phyloP scores from a whole-genome alignment of 2,113 vertebrate genomes.

The Mystacornis crossleyi region DNA sequence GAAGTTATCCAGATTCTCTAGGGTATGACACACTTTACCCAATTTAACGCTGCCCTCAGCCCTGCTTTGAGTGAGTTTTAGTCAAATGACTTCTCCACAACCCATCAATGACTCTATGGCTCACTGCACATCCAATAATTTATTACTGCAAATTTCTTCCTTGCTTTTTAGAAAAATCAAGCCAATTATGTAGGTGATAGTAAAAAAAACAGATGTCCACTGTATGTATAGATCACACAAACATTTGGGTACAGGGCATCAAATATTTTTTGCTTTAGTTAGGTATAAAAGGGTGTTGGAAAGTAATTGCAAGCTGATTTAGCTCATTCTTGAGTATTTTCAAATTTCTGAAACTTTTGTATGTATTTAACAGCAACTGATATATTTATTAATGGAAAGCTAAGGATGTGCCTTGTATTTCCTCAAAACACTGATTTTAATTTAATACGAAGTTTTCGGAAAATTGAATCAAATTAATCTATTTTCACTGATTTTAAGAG shows the following conservation, averaged over 20 bases:
- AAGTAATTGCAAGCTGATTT: not conserved
- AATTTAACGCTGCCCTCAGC: not conserved
- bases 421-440: not conserved
- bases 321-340: not conserved
- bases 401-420: not conserved
- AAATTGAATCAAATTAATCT: not conserved
- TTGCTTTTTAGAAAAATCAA: not conserved
- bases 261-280: not conserved
- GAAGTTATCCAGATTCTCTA: not conserved
- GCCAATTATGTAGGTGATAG: not conserved
- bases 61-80: not conserved
- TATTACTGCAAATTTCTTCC: not conserved
- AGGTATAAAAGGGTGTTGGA: not conserved
- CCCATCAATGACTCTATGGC: not conserved
- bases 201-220: not conserved
- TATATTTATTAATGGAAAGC: not conserved
- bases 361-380: not conserved
- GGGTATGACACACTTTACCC: not conserved
- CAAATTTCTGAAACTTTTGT: not conserved
- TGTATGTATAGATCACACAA: not conserved
- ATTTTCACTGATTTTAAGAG: not conserved
- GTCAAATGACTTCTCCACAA: not conserved
- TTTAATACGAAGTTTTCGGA: not conserved
- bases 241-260: not conserved
- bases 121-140: not conserved